Conservation (phyloP, 2,888 invertebrate genomes). For the Drosophila demipolita region DNA sequence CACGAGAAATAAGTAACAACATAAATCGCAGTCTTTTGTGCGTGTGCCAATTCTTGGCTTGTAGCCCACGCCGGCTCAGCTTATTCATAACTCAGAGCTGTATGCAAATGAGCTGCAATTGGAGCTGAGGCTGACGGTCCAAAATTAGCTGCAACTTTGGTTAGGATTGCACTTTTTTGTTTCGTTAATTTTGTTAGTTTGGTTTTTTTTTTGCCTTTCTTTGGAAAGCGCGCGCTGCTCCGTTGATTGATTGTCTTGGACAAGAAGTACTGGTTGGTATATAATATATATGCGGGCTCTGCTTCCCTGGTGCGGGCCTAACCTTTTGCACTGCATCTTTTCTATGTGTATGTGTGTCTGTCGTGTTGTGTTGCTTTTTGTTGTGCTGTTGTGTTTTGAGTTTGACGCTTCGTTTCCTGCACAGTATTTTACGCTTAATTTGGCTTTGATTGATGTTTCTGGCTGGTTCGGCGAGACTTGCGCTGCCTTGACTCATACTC, state of each 20-base stretch:
- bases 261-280: constrained; percentile 32
- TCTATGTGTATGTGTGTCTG: constrained; percentile 3
- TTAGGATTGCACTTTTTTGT: constrained; percentile 59
- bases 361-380: constrained; percentile 18
- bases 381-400: constrained; percentile 41
- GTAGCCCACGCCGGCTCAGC: constrained; percentile 51
- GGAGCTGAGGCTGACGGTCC: constrained; percentile 33
- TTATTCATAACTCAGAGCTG: constrained; percentile 55
- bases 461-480: constrained; percentile 31
- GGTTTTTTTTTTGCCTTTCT: constrained; percentile 54
- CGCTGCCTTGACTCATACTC: constrained; percentile 28
- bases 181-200: no score
- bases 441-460: constrained; percentile 77
- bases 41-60: constrained; percentile 70
- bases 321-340: constrained; percentile 66
- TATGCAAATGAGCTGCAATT: constrained; percentile 64
- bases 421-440: constrained; percentile 76
- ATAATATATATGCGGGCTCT: constrained; percentile 59
- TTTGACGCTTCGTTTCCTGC: constrained; percentile 68
- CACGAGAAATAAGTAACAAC: constrained; percentile 13
- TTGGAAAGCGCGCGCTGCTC: constrained; percentile 64
- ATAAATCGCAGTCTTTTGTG: constrained; percentile 60
- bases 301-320: constrained; percentile 66
- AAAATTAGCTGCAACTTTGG: constrained; percentile 73
- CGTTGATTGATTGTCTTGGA: constrained; percentile 69